Percentiles rank a stretch among this genome's conserved stretches.
phyloP scores from a whole-genome alignment of 2,888 invertebrate genomes.

The Marasmarcha lunaedactyla region DNA sequence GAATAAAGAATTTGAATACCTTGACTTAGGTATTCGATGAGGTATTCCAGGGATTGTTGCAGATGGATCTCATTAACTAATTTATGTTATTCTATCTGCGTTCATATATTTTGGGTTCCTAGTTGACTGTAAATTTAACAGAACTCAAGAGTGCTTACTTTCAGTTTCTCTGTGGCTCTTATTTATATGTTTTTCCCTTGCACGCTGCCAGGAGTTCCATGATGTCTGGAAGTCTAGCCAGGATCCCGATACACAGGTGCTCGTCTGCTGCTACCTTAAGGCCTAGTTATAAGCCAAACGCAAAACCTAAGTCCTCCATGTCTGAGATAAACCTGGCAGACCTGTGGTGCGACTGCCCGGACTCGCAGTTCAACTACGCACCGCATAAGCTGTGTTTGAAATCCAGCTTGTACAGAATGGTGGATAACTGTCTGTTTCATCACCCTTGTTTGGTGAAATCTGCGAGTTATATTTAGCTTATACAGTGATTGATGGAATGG shows the following conservation, averaged over 20 bases:
- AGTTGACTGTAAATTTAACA: no score
- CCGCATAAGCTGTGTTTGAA: constrained; percentile 47
- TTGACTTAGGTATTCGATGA: no score
- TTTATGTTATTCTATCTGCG: no score
- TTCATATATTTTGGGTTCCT: no score
- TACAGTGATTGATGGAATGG: no score
- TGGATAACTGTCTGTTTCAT: constrained; percentile 43
- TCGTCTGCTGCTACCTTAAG: constrained; percentile 22
- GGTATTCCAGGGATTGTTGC: no score
- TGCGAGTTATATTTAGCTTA: constrained; percentile 41
- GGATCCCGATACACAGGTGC: constrained; percentile 68
- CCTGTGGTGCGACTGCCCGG: constrained; percentile 49
- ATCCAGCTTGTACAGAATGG: constrained; percentile 34
- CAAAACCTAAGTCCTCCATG: constrained; percentile 11
- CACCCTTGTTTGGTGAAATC: constrained; percentile 47
- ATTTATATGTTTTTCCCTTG: constrained; percentile 19
- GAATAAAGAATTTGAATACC: no score
- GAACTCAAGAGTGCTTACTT: no score
- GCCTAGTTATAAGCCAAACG: constrained; percentile 4
- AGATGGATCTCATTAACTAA: no score
- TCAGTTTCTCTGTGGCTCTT: no score
- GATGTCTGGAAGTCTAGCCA: constrained; percentile 58
- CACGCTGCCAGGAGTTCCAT: constrained; percentile 61
- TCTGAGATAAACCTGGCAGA: constrained; percentile 28
- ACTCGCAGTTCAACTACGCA: constrained; percentile 38